phyloP scores from a whole-genome alignment of 1,140 invertebrate species.

The Meteorus sp. region DNA sequence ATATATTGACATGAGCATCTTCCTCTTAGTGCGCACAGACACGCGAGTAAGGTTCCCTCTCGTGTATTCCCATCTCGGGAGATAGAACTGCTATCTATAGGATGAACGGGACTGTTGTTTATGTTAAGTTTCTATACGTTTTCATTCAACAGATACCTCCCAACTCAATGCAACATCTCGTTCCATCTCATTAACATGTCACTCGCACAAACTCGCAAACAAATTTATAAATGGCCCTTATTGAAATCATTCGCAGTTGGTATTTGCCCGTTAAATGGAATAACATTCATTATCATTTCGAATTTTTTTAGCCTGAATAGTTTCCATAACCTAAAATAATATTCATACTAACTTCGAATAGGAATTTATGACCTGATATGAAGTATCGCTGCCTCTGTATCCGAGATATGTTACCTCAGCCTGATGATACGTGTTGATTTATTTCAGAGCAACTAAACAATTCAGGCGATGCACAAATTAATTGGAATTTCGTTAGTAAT shows the following conservation, averaged over 20 bases:
- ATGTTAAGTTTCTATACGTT: slow-evolving; percentile 6
- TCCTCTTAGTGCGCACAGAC: background rate
- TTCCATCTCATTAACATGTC: slow-evolving; percentile 24
- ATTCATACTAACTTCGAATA: too few species aligned
- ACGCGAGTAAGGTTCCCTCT: background rate
- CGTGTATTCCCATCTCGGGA: slow-evolving; percentile 23
- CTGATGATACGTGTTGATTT: too few species aligned
- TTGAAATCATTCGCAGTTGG: background rate
- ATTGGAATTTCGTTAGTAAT: slow-evolving; percentile 12
- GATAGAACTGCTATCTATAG: slow-evolving; percentile 13
- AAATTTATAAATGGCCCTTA: slow-evolving; percentile 8
- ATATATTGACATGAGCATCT: background rate
- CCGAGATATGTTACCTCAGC: too few species aligned
- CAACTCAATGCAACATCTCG: background rate
- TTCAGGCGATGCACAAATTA: too few species aligned
- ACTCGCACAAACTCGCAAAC: slow-evolving; percentile 12
- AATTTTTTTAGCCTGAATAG: too few species aligned
- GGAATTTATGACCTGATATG: too few species aligned
- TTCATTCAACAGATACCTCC: background rate
- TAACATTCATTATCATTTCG: too few species aligned
- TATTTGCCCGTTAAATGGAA: slow-evolving; percentile 2
- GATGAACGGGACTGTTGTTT: slow-evolving; percentile 32
- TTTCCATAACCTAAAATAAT: too few species aligned
- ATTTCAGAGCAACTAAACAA: too few species aligned
- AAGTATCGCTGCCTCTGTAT: too few species aligned